A percentile compares a stretch with the other conserved stretches of the same genome.
Evolutionary conservation across 2,113 vertebrate genomes (phyloP).

Genomic region (Tinamus guttatus): DNA sequence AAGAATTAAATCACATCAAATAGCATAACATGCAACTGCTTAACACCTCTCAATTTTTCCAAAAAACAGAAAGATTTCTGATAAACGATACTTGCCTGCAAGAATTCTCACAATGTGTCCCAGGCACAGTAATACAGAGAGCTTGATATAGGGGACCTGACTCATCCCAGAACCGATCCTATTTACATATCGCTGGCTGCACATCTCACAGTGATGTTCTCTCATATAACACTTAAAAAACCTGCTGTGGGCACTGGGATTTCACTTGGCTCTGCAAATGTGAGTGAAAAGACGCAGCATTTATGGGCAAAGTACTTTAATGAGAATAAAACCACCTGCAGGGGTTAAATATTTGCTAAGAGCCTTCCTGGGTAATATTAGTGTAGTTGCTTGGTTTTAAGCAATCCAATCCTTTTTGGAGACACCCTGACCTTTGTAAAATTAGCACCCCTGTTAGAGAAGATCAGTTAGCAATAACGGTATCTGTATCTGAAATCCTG

Average conservation of each 20-base stretch:
- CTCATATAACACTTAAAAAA: not conserved
- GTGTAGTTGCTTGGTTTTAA: not conserved
- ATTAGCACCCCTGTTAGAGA: not conserved
- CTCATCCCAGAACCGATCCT: slow-evolving; percentile 54
- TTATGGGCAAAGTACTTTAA: not conserved
- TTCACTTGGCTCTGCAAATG: not conserved
- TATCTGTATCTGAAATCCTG: not conserved
- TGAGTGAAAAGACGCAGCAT: not conserved
- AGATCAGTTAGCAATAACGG: not conserved
- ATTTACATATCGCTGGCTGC: slow-evolving; percentile 29
- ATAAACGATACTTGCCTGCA: slow-evolving; percentile 27
- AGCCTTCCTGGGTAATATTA: not conserved
- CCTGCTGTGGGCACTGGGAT: not conserved
- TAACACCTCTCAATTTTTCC: not conserved
- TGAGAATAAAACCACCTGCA: not conserved
- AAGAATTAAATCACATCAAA: not conserved
- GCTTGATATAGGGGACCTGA: not conserved
- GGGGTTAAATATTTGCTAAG: not conserved
- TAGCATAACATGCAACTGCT: not conserved
- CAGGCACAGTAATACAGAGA: slow-evolving; percentile 62
- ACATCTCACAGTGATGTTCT: not conserved
- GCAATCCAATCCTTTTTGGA: not conserved
- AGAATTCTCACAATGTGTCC: slow-evolving; percentile 3
- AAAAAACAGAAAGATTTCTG: slow-evolving; percentile 45
- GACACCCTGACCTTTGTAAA: not conserved